These are phyloP conservation scores for Scaptomyza pallida DNA, from an alignment of 1,140 invertebrate species.

Conservation along the genomic window DNA sequence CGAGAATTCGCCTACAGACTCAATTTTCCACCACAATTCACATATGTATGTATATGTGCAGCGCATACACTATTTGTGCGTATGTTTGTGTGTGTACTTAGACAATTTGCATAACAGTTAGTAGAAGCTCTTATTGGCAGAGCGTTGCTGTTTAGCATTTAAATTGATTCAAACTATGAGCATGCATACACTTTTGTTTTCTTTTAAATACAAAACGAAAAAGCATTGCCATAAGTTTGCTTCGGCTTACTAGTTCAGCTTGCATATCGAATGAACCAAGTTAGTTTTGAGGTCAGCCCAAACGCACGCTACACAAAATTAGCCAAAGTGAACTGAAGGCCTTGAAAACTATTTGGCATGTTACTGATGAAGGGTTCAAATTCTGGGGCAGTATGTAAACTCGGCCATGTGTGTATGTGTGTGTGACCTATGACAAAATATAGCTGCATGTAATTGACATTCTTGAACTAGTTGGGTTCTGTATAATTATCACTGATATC, in stretches of 20 bases:
- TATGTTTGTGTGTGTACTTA: conserved; percentile 6
- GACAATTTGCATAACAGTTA: conserved; percentile 61
- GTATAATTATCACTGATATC: not conserved
- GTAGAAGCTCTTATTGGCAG: conserved; percentile 44
- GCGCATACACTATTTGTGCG: conserved; percentile 3
- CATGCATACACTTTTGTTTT: conserved; percentile 11
- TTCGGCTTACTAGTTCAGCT: conserved; percentile 11
- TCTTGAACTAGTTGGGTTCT: not conserved
- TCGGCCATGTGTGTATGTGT: not conserved
- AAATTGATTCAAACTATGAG: conserved; percentile 39
- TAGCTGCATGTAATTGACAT: not conserved
- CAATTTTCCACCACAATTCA: conserved; percentile 5
- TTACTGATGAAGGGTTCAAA: not conserved
- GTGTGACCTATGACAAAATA: not conserved
- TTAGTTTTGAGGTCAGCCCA: conserved; percentile 20
- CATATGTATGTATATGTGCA: not conserved
- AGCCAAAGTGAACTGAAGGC: conserved; percentile 1
- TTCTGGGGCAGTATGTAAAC: not conserved
- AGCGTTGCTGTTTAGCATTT: conserved; percentile 47
- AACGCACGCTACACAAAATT: conserved; percentile 16
- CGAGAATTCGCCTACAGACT: conserved; percentile 23
- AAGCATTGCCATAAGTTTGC: conserved; percentile 9
- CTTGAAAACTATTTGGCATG: not conserved
- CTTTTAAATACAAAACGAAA: conserved; percentile 5
- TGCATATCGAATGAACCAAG: conserved; percentile 23